Conservation (phyloP, 2,113 vertebrate species). For the Mustela nigripes region DNA sequence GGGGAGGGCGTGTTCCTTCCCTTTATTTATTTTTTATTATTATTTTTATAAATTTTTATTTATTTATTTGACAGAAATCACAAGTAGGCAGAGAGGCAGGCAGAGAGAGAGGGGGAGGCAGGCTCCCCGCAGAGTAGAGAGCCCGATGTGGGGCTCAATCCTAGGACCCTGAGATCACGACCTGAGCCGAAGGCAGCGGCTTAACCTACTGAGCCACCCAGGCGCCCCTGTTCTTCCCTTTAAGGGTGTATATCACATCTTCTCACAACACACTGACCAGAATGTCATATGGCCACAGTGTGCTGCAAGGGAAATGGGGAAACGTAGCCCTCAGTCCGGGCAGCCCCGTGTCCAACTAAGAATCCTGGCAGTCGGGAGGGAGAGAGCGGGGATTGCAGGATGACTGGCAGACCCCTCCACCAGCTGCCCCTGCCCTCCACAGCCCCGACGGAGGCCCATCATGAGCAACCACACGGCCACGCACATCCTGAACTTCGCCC, state of each 20-base stretch:
- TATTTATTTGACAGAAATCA: too few relatives aligned
- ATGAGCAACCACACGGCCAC: constrained; percentile 99
- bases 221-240: not conserved
- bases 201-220: too few relatives aligned
- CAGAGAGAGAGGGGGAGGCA: too few relatives aligned
- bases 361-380: not conserved
- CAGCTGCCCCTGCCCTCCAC: not conserved
- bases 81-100: too few relatives aligned
- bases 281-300: not conserved
- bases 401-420: too few relatives aligned
- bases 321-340: not conserved
- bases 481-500: constrained; percentile 97
- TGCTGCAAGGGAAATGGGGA: not conserved
- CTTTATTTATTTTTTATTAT: not conserved
- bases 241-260: not conserved
- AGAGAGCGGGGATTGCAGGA: not conserved
- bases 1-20: not conserved
- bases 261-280: not conserved
- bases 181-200: too few relatives aligned
- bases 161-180: too few relatives aligned
- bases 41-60: too few relatives aligned
- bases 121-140: too few relatives aligned
- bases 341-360: not conserved
- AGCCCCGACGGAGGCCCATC: constrained; percentile 94
- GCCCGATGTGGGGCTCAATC: too few relatives aligned